Base-by-base conservation (phyloP, 2,888 invertebrate genomes). In the Phaedon cochleariae region DNA sequence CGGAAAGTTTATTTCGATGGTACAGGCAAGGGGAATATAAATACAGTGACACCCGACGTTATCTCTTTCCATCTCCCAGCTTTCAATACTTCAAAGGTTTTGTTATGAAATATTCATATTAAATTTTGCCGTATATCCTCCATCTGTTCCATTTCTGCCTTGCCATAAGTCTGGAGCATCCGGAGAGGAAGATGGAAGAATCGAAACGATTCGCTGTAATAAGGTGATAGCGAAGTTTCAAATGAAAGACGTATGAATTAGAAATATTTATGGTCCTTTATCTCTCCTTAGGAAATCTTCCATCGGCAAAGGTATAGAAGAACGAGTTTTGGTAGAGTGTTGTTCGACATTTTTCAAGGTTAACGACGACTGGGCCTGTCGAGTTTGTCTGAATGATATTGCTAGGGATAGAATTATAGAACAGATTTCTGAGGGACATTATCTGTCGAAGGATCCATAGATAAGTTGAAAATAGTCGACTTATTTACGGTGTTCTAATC, bases 91-190 rank as follows among this genome's bases (percentile, higher is more conserved):
- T 63, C 62, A 63, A 58, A 63, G 57, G 58, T 57, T 55, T 49
- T 45, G 45, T 63, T 55, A 63, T 63, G 55, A 63, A 63, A 63
- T 63, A 63, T 63, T 63, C 62, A 63, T 63, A 63, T 63, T 63
- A 58, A 63, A 55, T 63, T 63, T 55, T 48, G 62, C 45, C 62
- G 55, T 29, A 58, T 63, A 54, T 26, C 41, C 45, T 63, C 62
- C 57, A 63, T 57, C 62, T 58, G 49, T 63, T 51, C 52, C 51
- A 58, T 63, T 58, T 41, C 58, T 41, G 41, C 41, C 41, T 49
- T 57, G 18, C 22, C 26, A 41, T 41, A 41, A 41, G 15, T 15
- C 15, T n/a, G 12, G 41, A 41, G 15, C 41, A 41, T 41, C n/a
- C 41, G 41, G n/a, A 41, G 15, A 41, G n/a, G 12, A 7, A 7